Base-by-base conservation (phyloP, 1,140 invertebrate species). In the Episyrphus balteatus region DNA sequence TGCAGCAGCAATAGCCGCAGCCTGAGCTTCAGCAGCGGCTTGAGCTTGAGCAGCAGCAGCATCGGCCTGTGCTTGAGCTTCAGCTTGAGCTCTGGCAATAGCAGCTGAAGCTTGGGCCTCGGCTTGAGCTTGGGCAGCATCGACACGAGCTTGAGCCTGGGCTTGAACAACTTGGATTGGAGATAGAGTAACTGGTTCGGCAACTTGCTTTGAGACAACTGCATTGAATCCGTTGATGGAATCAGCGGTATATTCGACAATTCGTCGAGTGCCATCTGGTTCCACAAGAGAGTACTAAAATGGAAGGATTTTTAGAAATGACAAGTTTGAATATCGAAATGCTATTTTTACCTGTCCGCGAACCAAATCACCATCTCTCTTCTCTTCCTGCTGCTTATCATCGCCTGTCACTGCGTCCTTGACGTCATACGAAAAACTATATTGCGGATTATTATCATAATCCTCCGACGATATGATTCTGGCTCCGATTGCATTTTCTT, bases 151-250 rank as follows among this genome's bases (percentile, higher is more conserved):
- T 12, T 52, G 51, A 8, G 51, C 47, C 26, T 52, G 44, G 32
- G 47, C 47, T 18, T 52, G 47, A 1, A 46, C 43, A 26, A 26
- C 21, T 26, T 26, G 3, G 8, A 26, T 26, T 30, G 61, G 54
- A 40, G 51, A 13, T 36, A 9, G 10, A 53, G 58, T 19, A 39
- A 32, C 8, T 42, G 48, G 7, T 38, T 64, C 55, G 11, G 71
- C 56, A n/a, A 70, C 64, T 51, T 75, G 72, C 48, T 75, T 75
- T 47, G 73, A 74, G 0, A 77, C 75, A 5, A 76, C 68, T 31
- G 74, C 75, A 64, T 77, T 76, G 55, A 77, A 75, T 51, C 75
- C 75, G 44, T 73, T 71, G 3, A 73, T 55, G 43, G 73, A 62
- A 53, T 74, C 73, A 31, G 71, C 74, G 19, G 72, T 73, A 55